Conservation (phyloP, 2,113 vertebrate genomes). For the Psittacula cyanocephala region DNA sequence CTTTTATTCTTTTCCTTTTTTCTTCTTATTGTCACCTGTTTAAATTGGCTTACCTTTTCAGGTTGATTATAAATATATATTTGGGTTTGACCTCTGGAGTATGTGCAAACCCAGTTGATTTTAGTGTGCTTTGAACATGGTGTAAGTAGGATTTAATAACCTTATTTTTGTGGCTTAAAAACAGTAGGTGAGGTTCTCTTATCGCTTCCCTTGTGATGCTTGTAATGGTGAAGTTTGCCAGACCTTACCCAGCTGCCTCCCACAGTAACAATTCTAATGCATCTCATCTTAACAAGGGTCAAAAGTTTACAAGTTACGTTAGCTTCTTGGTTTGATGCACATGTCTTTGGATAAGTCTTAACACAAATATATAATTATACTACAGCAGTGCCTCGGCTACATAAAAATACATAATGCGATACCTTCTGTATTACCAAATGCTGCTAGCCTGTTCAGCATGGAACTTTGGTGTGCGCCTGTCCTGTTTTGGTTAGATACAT, state of each 20-base stretch:
- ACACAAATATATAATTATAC: neutral
- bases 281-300: conserved; percentile 55
- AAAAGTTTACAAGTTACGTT: conserved; percentile 53
- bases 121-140: neutral
- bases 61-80: neutral
- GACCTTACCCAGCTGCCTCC: conserved; percentile 47
- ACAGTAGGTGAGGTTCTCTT: neutral
- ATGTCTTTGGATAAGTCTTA: conserved; percentile 35
- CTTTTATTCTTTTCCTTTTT: neutral
- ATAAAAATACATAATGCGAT: neutral
- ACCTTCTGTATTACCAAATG: neutral
- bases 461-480: neutral
- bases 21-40: neutral
- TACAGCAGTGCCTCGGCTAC: neutral
- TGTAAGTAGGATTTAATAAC: neutral
- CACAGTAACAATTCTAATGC: conserved; percentile 30
- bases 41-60: neutral
- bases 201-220: neutral
- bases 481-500: neutral
- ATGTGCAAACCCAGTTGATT: neutral
- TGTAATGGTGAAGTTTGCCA: conserved; percentile 47
- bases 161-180: neutral
- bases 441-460: neutral
- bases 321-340: conserved; percentile 48
- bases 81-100: neutral